Evolutionary conservation across 2,797 vertebrate genomes (phyloP).

Genomic region (Scyliorhinus canicula): DNA sequence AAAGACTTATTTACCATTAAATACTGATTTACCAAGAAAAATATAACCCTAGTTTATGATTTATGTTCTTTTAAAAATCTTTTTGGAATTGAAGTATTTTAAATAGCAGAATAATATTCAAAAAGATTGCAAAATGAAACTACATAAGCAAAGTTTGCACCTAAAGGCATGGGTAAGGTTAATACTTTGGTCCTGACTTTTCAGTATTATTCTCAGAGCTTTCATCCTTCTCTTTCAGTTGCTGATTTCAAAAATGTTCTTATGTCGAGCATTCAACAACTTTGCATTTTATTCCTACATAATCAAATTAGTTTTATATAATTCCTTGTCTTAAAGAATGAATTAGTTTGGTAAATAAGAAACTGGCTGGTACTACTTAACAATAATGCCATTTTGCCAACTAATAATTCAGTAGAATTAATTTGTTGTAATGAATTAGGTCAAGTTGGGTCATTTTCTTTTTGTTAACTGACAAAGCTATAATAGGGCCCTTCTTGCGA

Average conservation of each 20-base stretch:
- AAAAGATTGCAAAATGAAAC: not conserved
- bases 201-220: not conserved
- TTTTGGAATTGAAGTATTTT: not conserved
- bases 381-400: not conserved
- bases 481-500: not conserved
- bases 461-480: not conserved
- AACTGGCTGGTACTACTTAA: not conserved
- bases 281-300: not conserved
- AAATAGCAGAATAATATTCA: not conserved
- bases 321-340: not conserved
- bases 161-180: not conserved
- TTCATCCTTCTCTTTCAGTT: not conserved
- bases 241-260: not conserved
- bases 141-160: not conserved
- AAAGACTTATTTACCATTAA: constrained; percentile 50
- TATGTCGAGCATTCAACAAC: not conserved
- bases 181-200: not conserved
- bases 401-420: not conserved
- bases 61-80: not conserved
- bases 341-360: not conserved
- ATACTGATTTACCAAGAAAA: constrained; percentile 38
- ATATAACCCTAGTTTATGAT: not conserved
- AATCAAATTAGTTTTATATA: not conserved
- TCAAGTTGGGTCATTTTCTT: not conserved
- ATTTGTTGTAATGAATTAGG: not conserved